Evolutionary conservation across 2,797 vertebrate species (phyloP).

Genomic region (Xenentodon cancila): DNA sequence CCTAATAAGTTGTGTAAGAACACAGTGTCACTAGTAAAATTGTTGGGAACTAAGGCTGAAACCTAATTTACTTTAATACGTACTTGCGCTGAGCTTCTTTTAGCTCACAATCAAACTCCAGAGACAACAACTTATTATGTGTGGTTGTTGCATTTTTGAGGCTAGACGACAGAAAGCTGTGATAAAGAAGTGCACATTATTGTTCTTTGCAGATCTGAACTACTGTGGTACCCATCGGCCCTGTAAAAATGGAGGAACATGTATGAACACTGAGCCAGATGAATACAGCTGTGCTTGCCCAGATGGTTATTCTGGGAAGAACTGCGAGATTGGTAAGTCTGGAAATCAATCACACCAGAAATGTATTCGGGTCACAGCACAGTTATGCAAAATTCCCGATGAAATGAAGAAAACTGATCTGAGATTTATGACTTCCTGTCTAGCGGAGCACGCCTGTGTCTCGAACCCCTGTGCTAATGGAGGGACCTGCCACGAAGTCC

Average conservation of each 20-base stretch:
- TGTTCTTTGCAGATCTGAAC: conserved; percentile 87
- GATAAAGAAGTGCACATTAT: not conserved
- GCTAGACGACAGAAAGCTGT: not conserved
- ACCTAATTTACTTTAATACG: too few species aligned
- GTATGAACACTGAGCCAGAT: conserved; percentile 93
- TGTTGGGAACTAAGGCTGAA: too few species aligned
- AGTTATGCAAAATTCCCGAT: not conserved
- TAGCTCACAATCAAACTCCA: too few species aligned
- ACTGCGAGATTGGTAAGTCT: conserved; percentile 91
- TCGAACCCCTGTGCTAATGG: conserved; percentile 96
- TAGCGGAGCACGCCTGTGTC: conserved; percentile 93
- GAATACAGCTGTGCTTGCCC: conserved; percentile 93
- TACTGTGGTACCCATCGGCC: conserved; percentile 96
- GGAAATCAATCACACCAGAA: not conserved
- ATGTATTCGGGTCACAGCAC: not conserved
- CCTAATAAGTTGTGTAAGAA: too few species aligned
- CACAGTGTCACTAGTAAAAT: too few species aligned
- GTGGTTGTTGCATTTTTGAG: not conserved
- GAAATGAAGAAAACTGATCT: not conserved
- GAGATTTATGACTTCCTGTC: not conserved
- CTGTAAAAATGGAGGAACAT: conserved; percentile 92
- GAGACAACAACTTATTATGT: not conserved
- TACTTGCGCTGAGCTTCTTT: too few species aligned
- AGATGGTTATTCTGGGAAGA: conserved; percentile 92
- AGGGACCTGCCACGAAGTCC: conserved; percentile 91